phyloP scores from a whole-genome alignment of 1,140 invertebrate species.

The Bradysia coprophila region DNA sequence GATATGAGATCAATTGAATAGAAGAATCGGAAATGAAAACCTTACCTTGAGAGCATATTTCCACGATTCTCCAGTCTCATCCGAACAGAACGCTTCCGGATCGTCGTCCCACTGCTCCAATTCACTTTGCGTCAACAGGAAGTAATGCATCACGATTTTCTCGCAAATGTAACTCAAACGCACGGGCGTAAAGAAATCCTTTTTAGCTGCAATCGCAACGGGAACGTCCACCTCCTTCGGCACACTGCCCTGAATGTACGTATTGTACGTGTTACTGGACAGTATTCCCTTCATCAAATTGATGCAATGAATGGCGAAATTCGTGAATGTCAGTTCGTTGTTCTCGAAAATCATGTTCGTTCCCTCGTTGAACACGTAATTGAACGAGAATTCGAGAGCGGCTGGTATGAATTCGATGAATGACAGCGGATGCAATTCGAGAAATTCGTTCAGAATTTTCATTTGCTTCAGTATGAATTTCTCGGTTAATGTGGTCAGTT shows the following conservation, averaged over 20 bases:
- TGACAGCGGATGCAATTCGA: conserved; percentile 57
- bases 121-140: conserved; percentile 66
- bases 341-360: conserved; percentile 26
- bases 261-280: conserved; percentile 50
- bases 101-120: conserved; percentile 76
- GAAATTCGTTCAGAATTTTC: conserved; percentile 55
- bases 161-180: conserved; percentile 59
- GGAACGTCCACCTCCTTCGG: conserved; percentile 12
- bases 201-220: conserved; percentile 18
- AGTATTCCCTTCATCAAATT: conserved; percentile 77
- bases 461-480: conserved; percentile 65
- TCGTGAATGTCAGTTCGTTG: conserved; percentile 55
- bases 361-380: conserved; percentile 69
- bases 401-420: conserved; percentile 61
- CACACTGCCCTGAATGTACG: background rate
- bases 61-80: conserved; percentile 79
- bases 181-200: conserved; percentile 48
- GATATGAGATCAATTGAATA: conserved; percentile 2
- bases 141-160: conserved; percentile 73
- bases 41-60: conserved; percentile 69
- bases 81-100: conserved; percentile 74
- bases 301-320: conserved; percentile 73
- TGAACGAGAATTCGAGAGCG: conserved; percentile 61
- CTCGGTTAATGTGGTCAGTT: conserved; percentile 41
- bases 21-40: conserved; percentile 1